phyloP scores from a whole-genome alignment of 2,888 invertebrate genomes.

The Lacanobia wlatinum region DNA sequence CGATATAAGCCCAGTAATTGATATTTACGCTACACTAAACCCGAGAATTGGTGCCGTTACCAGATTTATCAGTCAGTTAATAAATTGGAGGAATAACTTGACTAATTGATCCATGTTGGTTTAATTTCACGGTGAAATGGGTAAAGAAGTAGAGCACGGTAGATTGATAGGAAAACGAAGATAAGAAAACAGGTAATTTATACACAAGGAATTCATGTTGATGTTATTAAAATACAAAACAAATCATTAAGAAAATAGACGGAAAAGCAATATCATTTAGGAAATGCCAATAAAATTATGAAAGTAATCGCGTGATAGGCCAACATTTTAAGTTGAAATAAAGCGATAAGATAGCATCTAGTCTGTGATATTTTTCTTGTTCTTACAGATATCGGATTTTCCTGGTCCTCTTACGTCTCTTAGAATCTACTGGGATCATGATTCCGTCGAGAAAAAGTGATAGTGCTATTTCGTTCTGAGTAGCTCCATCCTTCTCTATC shows the following conservation, averaged over 20 bases:
- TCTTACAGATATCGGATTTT: background rate
- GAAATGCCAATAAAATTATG: background rate
- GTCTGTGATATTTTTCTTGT: background rate
- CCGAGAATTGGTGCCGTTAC: slow-evolving; percentile 72
- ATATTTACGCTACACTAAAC: slow-evolving; percentile 87
- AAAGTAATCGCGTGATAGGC: background rate
- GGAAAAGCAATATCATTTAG: background rate
- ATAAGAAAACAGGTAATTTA: background rate
- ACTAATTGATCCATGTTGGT: slow-evolving; percentile 51
- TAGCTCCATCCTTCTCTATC: too few relatives aligned
- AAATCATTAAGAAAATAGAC: background rate
- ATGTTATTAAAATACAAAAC: background rate
- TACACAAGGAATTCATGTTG: background rate
- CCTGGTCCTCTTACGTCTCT: background rate
- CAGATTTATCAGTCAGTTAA: slow-evolving; percentile 77
- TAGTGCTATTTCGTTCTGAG: too few relatives aligned
- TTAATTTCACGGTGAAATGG: slow-evolving; percentile 44
- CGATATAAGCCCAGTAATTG: slow-evolving; percentile 84
- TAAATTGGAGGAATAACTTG: slow-evolving; percentile 64
- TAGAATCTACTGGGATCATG: too few relatives aligned
- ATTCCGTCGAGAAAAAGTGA: too few relatives aligned
- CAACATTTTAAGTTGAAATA: background rate
- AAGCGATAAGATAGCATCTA: background rate
- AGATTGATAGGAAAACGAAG: slow-evolving; percentile 15
- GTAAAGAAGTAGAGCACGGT: slow-evolving; percentile 8